Conservation (phyloP, 2,797 vertebrate genomes). For the Gila robusta region DNA sequence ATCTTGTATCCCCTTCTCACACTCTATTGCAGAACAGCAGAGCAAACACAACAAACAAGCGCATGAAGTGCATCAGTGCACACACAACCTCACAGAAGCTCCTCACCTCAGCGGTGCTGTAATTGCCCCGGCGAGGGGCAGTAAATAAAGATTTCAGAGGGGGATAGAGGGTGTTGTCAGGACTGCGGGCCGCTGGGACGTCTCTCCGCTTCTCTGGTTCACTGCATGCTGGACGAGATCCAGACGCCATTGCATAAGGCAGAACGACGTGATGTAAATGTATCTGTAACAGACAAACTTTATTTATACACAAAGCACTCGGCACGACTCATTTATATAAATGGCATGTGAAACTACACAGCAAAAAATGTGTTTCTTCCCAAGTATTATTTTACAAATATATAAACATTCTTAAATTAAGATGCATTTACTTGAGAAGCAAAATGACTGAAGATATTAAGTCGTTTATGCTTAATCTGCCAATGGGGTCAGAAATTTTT, state of each 20-base stretch:
- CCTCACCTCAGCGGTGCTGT: conserved; percentile 28
- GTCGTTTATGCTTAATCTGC: neutral
- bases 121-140: conserved; percentile 46
- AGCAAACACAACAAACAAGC: neutral
- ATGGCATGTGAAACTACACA: neutral
- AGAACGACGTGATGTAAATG: conserved; percentile 59
- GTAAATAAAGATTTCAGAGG: conserved; percentile 65
- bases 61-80: conserved; percentile 4
- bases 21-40: neutral
- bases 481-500: neutral
- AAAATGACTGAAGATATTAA: neutral
- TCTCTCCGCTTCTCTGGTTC: conserved; percentile 46
- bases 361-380: neutral
- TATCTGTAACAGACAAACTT: conserved; percentile 52
- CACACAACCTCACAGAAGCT: conserved; percentile 21
- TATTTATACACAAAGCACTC: conserved; percentile 50
- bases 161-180: conserved; percentile 62
- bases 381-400: no score
- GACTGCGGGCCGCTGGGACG: conserved; percentile 46
- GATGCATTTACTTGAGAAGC: neutral
- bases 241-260: conserved; percentile 59
- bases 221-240: conserved; percentile 56
- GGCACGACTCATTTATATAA: neutral
- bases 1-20: neutral
- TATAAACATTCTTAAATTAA: neutral